Base-by-base conservation (phyloP, 2,113 vertebrate genomes). In the Strix uralensis region DNA sequence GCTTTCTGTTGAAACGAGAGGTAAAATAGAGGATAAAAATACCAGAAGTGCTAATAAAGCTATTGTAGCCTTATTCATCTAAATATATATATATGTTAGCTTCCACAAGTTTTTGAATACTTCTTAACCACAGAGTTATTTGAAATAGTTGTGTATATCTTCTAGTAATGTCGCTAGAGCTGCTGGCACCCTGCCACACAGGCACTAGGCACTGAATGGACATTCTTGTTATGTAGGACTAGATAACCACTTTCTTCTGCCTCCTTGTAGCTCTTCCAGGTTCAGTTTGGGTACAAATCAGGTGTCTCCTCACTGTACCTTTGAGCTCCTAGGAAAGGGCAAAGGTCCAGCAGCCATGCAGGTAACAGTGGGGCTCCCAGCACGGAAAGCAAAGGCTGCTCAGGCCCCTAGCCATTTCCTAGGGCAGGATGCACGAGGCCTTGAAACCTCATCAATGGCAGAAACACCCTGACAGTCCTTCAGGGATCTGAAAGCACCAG, bases 401-500 rank as follows among this genome's bases (percentile, higher is more conserved):
- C 1, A 0, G 36, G 15, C 19, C 17, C 25, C 25, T 13, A 5
- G 34, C 25, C 3, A 0, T 32, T 67, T 32, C 61, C 36, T 67
- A 36, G 16, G 34, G n/a, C 17, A 40, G 29, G 55, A 51, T 40
- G 36, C 22, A 2, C 1, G 12, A 58, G 59, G 29, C 11, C n/a
- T 70, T 30, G 2, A 32, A 32, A 73, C 36, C 36, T 42, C 19
- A 4, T 10, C n/a, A 34, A 44, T 8, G 9, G 4, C 16, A 20
- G 52, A 20, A 59, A 18, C 3, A 2, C 20, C 27, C 30, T 42
- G 29, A 25, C 4, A 13, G 46, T 26, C 51, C 18, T 13, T 55
- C 38, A 1, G 2, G 3, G 52, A 1, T 10, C 47, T 44, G 32
- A 3, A 16, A 23, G 36, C 23, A 2, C 3, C 10, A 2, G 21